These are phyloP conservation scores for Aurelia coerulea DNA, from an alignment of 30 jellyfish, hydroid and myxozoan genomes.

Conservation along the genomic window DNA sequence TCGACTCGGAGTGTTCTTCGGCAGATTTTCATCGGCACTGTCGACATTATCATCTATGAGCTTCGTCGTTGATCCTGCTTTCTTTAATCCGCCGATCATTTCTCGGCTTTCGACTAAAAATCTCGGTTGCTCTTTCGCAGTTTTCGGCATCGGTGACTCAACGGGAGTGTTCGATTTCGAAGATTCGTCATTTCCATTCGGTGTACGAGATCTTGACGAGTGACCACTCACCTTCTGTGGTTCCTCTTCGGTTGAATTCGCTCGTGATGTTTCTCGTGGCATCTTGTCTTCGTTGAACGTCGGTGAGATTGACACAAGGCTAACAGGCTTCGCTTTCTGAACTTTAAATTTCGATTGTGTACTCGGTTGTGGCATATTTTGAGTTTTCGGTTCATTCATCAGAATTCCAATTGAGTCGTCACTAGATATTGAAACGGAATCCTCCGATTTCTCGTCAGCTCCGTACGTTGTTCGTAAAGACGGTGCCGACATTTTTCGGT, in stretches of 20 bases:
- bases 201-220: neutral
- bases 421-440: slow-evolving; percentile 39
- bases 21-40: neutral
- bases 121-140: neutral
- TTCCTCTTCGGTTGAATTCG: neutral
- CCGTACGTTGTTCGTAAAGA: slow-evolving; percentile 28
- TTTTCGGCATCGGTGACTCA: neutral
- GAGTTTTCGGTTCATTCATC: neutral
- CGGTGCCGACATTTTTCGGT: slow-evolving; percentile 64
- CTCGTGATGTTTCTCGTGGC: neutral
- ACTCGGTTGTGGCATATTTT: neutral
- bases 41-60: slow-evolving; percentile 1
- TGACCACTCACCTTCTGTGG: neutral
- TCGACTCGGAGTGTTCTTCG: neutral
- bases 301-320: slow-evolving; percentile 51
- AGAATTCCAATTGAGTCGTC: slow-evolving; percentile 51
- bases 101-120: neutral
- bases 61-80: slow-evolving; percentile 15
- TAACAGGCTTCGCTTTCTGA: slow-evolving; percentile 55
- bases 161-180: neutral
- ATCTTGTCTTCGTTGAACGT: slow-evolving; percentile 27
- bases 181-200: neutral
- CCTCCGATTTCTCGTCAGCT: neutral
- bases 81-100: neutral
- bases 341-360: slow-evolving; percentile 15